These are phyloP conservation scores for Aurelia coerulea DNA, from an alignment of 30 jellyfish, hydroid and myxozoan species.

Conservation along the genomic window DNA sequence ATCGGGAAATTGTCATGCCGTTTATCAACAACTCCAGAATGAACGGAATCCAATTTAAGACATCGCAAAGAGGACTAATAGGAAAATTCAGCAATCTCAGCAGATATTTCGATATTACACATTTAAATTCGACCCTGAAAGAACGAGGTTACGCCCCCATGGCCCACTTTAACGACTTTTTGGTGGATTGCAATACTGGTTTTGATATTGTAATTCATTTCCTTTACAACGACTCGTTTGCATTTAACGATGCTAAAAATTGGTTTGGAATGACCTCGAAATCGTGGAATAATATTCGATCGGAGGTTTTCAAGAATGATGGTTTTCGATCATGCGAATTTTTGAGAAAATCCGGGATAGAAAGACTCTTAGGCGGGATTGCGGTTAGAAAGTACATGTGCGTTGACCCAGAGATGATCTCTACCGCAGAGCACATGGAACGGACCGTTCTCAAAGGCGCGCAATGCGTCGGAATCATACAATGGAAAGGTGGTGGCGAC, in stretches of 20 bases:
- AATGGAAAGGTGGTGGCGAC: slow-evolving; percentile 93
- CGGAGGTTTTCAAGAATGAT: slow-evolving; percentile 11
- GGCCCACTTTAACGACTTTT: slow-evolving; percentile 69
- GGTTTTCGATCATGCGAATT: slow-evolving; percentile 82
- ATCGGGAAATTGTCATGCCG: slow-evolving; percentile 86
- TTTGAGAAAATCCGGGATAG: slow-evolving; percentile 65
- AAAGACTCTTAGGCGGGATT: slow-evolving; percentile 56
- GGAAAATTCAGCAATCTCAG: slow-evolving; percentile 65
- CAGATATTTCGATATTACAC: slow-evolving; percentile 73
- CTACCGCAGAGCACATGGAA: slow-evolving; percentile 78
- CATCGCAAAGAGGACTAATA: slow-evolving; percentile 1
- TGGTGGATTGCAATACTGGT: slow-evolving; percentile 55
- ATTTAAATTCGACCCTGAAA: slow-evolving; percentile 63
- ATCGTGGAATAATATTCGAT: slow-evolving; percentile 24
- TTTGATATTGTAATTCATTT: slow-evolving; percentile 86
- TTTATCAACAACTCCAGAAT: slow-evolving; percentile 90
- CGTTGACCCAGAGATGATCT: slow-evolving; percentile 89
- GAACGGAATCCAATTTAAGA: slow-evolving; percentile 79
- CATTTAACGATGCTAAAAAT: slow-evolving; percentile 55
- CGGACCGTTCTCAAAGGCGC: slow-evolving; percentile 58
- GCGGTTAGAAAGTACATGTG: slow-evolving; percentile 73
- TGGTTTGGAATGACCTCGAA: slow-evolving; percentile 79
- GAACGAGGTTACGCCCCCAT: slow-evolving; percentile 90
- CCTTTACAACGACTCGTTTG: slow-evolving; percentile 59
- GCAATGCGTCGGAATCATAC: slow-evolving; percentile 81